phyloP scores from a whole-genome alignment of 37 sponge, comb jelly and placozoan genomes.

The Cladorhizidae sp. region DNA sequence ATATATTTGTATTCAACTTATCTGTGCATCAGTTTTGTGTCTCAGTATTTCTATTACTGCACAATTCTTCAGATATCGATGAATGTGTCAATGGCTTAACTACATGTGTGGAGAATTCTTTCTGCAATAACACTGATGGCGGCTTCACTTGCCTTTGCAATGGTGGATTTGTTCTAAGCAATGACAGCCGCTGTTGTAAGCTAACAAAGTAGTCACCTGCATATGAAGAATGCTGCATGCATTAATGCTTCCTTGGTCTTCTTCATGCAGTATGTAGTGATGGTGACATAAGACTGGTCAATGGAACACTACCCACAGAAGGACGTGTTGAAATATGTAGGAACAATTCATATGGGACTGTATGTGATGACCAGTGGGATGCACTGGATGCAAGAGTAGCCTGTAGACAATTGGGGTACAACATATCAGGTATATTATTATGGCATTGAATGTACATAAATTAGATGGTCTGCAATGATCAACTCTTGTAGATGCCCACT shows the following conservation, averaged over 20 bases:
- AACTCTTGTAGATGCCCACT: slow-evolving; percentile 4
- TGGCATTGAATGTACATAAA: not conserved
- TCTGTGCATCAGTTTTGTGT: no score
- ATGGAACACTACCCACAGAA: slow-evolving; percentile 4
- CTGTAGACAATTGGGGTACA: slow-evolving; percentile 28
- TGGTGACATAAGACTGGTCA: slow-evolving; percentile 23
- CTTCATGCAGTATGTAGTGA: slow-evolving; percentile 8
- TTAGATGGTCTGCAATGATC: no score
- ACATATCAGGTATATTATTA: not conserved
- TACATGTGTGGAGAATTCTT: slow-evolving; percentile 20
- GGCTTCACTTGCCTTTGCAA: slow-evolving; percentile 30
- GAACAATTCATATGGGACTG: slow-evolving; percentile 41
- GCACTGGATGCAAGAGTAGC: slow-evolving; percentile 41
- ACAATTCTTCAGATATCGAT: slow-evolving; percentile 28
- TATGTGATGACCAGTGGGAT: slow-evolving; percentile 52
- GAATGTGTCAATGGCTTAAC: slow-evolving; percentile 6
- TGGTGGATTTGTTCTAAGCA: slow-evolving; percentile 18
- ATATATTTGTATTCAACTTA: no score
- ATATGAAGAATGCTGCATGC: not conserved
- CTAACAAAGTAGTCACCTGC: not conserved
- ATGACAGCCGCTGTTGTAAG: slow-evolving; percentile 11
- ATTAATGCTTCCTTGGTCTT: not conserved
- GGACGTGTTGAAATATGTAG: slow-evolving; percentile 36
- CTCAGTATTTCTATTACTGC: no score
- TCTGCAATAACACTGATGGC: slow-evolving; percentile 31